Base-by-base conservation (phyloP, 2,888 invertebrate species). In the Sminthurides aquaticus region DNA sequence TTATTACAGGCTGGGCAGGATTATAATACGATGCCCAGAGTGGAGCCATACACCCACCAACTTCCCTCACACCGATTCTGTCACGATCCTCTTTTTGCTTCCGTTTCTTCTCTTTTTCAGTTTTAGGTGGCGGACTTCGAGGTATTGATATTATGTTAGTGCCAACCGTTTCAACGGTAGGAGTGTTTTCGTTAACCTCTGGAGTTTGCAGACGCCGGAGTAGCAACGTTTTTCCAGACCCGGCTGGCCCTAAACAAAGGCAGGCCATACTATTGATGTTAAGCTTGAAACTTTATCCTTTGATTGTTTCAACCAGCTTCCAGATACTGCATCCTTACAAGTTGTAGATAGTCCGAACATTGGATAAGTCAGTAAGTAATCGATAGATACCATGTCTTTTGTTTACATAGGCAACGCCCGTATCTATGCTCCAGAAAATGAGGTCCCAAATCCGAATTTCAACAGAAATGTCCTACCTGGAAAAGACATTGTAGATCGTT, bases 1-100 rank as follows among this genome's bases (percentile, higher is more conserved):
- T 22, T 43, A 54, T 48, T 70, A 72, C 73, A 27, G 67, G 58
- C 49, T 67, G 70, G 18, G 65, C 59, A 8, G 71, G 60, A 27
- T 54, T 29, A 49, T 87, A 87, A 77, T 90, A 90, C 76, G 86
- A 87, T 25, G 83, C 83, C 91, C 91, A 91, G 60, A 91, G 81
- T 2, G 89, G 87, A 60, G 89, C 88, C 87, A 91, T 89, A 69
- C 84, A 83, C 1, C 91, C 90, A 0, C 91, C 91, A 27, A 91
- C 81, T 79, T 91, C 91, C 60, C 88, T 80, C 20, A 91, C 81
- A 2, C 85, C 77, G 63, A 81, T 60, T 20, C 64, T 55, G 49
- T 80, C 76, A 82, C 81, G 75, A 83, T 82, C 72, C 81, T 83
- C 54, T 81, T 82, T 71, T 80, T 81, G 65, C 62, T 74, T 66